These are phyloP conservation scores for Protaetia brevitarsis DNA, from an alignment of 1,140 invertebrate genomes.

Conservation along the genomic window DNA sequence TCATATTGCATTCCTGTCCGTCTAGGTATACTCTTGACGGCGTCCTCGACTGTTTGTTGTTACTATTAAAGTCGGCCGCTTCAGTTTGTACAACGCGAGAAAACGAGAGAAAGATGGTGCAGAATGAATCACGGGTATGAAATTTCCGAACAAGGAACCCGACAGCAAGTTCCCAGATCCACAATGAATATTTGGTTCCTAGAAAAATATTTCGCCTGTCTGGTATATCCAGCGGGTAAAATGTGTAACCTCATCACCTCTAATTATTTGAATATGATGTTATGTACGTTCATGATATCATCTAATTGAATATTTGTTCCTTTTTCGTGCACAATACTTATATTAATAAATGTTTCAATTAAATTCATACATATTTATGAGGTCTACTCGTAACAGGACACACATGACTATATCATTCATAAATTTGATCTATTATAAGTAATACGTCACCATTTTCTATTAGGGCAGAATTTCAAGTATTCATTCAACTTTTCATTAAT, in stretches of 20 bases:
- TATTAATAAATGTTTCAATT: too few species aligned
- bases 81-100: background rate
- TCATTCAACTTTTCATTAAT: too few species aligned
- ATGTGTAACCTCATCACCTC: background rate
- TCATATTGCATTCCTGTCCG: conserved; percentile 2
- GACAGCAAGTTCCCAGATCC: background rate
- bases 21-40: background rate
- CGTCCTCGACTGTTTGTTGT: background rate
- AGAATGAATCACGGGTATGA: background rate
- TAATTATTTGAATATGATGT: conserved; percentile 2
- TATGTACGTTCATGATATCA: conserved; percentile 2
- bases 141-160: conserved; percentile 4
- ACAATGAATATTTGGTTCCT: background rate
- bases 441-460: too few species aligned
- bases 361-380: too few species aligned
- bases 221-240: background rate
- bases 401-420: too few species aligned
- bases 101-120: background rate
- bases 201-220: background rate
- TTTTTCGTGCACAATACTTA: too few species aligned
- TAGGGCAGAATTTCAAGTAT: too few species aligned
- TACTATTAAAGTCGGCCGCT: background rate
- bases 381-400: too few species aligned
- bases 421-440: too few species aligned
- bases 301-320: background rate